phyloP scores from a whole-genome alignment of 2,113 vertebrate genomes.

The Sminthopsis crassicaudata region DNA sequence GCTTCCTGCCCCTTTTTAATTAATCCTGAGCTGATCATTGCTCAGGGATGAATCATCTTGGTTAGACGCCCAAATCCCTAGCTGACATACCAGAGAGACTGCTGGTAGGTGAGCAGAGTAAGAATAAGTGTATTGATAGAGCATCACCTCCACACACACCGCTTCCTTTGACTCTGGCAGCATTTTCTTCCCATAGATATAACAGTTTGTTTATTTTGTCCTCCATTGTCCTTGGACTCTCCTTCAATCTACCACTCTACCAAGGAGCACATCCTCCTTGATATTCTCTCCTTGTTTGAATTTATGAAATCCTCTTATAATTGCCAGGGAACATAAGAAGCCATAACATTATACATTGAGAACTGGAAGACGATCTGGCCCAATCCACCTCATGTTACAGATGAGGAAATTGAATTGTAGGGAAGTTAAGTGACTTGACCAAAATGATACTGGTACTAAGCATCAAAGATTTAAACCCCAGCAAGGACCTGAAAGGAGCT shows the following conservation, averaged over 20 bases:
- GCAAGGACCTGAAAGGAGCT: not conserved
- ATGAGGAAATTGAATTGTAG: not conserved
- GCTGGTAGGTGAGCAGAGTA: not conserved
- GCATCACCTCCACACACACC: not conserved
- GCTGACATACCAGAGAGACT: not conserved
- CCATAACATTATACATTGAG: not conserved
- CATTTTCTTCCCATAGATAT: not conserved
- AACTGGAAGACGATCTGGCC: not conserved
- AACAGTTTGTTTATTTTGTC: not conserved
- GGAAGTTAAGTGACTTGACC: not conserved
- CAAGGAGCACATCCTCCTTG: not conserved
- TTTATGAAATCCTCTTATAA: not conserved
- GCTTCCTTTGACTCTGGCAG: not conserved
- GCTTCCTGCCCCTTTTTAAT: not conserved
- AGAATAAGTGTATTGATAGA: not conserved
- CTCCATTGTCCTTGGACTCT: not conserved
- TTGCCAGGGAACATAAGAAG: not conserved
- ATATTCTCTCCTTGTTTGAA: not conserved
- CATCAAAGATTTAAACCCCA: not conserved
- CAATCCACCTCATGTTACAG: not conserved
- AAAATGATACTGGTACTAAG: not conserved
- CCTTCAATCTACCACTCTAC: not conserved
- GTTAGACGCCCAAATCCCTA: not conserved
- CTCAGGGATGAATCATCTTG: not conserved
- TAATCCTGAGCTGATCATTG: not conserved